phyloP scores from a whole-genome alignment of 2,888 invertebrate species.

The Tinea semifulvella region DNA sequence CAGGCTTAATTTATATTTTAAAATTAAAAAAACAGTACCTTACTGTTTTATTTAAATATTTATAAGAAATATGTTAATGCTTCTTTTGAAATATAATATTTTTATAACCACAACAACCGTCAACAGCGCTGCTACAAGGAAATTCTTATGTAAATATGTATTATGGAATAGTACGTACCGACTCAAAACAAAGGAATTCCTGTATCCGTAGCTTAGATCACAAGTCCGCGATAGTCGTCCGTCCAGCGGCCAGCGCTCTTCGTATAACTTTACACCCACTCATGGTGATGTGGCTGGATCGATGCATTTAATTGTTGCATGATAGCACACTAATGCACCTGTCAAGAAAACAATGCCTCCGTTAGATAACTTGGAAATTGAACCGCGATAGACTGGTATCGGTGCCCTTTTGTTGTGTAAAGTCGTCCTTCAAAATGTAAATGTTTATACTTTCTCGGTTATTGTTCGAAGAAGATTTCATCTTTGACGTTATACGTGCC shows the following conservation, averaged over 20 bases:
- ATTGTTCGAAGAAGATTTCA: conserved; percentile 22
- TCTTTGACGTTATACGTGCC: conserved; percentile 34
- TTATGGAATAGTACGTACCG: conserved; percentile 3
- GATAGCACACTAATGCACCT: conserved; percentile 65
- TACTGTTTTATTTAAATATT: no score
- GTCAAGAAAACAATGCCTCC: conserved; percentile 61
- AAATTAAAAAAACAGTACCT: no score
- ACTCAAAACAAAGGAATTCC: conserved; percentile 49
- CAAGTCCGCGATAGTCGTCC: background rate
- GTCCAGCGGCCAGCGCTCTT: conserved; percentile 2
- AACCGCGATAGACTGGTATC: conserved; percentile 35
- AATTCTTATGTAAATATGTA: background rate
- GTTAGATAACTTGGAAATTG: conserved; percentile 59
- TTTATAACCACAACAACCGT: no score
- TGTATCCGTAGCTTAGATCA: conserved; percentile 25
- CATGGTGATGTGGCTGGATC: conserved; percentile 42
- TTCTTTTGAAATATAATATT: no score
- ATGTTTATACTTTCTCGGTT: conserved; percentile 62
- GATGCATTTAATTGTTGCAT: conserved; percentile 64
- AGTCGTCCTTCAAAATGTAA: conserved; percentile 47
- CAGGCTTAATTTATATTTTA: no score
- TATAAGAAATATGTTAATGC: no score
- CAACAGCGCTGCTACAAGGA: no score
- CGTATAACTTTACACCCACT: conserved; percentile 27
- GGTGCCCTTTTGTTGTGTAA: conserved; percentile 22